Percentiles rank a stretch among this genome's conserved stretches.
phyloP scores from a whole-genome alignment of 2,113 vertebrate species.

The Martes martes region DNA sequence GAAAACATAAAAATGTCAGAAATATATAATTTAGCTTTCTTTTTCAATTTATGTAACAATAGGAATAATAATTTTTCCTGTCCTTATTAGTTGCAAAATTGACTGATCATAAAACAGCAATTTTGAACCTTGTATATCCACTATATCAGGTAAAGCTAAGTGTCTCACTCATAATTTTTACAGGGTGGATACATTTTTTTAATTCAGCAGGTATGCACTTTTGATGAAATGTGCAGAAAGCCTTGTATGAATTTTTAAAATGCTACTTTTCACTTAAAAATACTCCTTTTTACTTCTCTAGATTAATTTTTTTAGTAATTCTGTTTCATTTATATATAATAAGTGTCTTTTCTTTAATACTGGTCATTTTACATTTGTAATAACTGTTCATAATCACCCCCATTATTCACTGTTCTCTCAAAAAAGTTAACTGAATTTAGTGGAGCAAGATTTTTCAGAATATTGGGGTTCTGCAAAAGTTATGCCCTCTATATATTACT shows the following conservation, averaged over 20 bases:
- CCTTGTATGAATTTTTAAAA: not conserved
- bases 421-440: not conserved
- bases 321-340: not conserved
- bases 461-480: not conserved
- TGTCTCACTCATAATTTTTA: not conserved
- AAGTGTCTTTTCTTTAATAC: not conserved
- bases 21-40: not conserved
- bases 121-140: not conserved
- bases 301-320: not conserved
- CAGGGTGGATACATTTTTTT: not conserved
- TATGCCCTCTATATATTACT: not conserved
- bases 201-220: not conserved
- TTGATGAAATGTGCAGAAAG: not conserved
- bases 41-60: not conserved
- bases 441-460: not conserved
- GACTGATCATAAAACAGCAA: not conserved
- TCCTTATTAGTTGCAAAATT: not conserved
- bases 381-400: not conserved
- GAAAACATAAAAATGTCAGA: not conserved
- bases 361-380: not conserved
- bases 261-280: not conserved
- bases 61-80: not conserved
- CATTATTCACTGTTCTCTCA: not conserved
- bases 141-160: not conserved
- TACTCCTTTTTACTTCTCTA: not conserved